Percentiles rank a stretch among this genome's conserved stretches.
phyloP scores from a whole-genome alignment of 2,113 vertebrate species.

The Poeciliopsis retropinna region DNA sequence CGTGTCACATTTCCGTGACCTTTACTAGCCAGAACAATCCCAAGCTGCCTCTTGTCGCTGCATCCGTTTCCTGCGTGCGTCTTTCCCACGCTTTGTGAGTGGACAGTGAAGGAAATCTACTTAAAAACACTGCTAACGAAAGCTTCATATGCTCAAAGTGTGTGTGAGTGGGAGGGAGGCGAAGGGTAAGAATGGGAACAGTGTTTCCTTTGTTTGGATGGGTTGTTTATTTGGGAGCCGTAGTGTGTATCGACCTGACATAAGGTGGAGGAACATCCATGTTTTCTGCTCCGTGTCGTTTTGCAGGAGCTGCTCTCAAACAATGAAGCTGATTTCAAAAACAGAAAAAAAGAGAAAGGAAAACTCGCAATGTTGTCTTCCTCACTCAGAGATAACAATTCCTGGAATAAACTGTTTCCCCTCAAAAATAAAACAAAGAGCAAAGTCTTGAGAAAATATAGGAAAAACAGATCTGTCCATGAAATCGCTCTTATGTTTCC shows the following conservation, averaged over 20 bases:
- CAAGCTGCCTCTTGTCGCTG: constrained; percentile 76
- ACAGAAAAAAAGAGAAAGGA: constrained; percentile 26
- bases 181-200: constrained; percentile 36
- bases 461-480: neutral
- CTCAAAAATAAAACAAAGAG: constrained; percentile 13
- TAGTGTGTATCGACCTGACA: constrained; percentile 58
- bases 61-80: constrained; percentile 80
- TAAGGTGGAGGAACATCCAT: constrained; percentile 70
- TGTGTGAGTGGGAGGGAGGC: constrained; percentile 2
- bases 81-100: constrained; percentile 81
- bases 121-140: constrained; percentile 77
- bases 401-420: constrained; percentile 40
- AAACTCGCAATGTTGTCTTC: constrained; percentile 52
- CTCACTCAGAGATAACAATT: constrained; percentile 40
- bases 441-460: neutral
- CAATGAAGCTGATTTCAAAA: constrained; percentile 35
- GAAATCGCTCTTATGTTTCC: neutral
- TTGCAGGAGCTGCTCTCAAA: constrained; percentile 42
- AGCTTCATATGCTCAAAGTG: constrained; percentile 59
- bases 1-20: constrained; percentile 81
- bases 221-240: constrained; percentile 75
- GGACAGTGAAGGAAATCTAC: constrained; percentile 82
- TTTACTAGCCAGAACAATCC: constrained; percentile 81
- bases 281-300: constrained; percentile 45
- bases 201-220: constrained; percentile 80